Conservation (phyloP, 2,888 invertebrate species). For the Cerastoderma edule region DNA sequence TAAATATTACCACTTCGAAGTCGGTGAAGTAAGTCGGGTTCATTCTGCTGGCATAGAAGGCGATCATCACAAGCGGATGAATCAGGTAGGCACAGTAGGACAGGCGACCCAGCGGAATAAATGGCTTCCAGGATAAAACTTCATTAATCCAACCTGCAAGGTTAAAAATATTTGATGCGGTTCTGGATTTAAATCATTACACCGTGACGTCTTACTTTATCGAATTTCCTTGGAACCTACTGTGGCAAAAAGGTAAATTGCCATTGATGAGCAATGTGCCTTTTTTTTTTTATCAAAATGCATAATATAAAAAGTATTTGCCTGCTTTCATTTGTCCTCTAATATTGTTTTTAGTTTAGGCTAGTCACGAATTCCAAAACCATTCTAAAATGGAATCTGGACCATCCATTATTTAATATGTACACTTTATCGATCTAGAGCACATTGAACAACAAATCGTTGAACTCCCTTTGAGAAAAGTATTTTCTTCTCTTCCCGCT, state of each 20-base stretch:
- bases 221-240: background rate
- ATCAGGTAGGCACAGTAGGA: constrained; percentile 32
- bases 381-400: no score
- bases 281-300: no score
- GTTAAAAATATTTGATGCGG: background rate
- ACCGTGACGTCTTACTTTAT: background rate
- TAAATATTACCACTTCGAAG: constrained; percentile 23
- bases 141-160: constrained; percentile 33
- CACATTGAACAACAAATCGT: no score
- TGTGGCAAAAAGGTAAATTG: background rate
- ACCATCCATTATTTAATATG: no score
- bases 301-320: no score
- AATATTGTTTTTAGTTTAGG: no score
- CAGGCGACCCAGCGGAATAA: constrained; percentile 28
- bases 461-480: no score
- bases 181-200: background rate
- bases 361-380: no score
- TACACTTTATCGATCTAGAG: no score
- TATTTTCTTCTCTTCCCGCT: no score
- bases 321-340: no score
- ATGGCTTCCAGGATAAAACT: constrained; percentile 30
- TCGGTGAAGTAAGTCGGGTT: constrained; percentile 20
- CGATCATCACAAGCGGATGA: constrained; percentile 26
- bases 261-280: background rate
- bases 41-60: constrained; percentile 9